A percentile compares a stretch with the other conserved stretches of the same genome.
Evolutionary conservation across 2,888 invertebrate genomes (phyloP).

Genomic region (Gnatocerus cornutus): DNA sequence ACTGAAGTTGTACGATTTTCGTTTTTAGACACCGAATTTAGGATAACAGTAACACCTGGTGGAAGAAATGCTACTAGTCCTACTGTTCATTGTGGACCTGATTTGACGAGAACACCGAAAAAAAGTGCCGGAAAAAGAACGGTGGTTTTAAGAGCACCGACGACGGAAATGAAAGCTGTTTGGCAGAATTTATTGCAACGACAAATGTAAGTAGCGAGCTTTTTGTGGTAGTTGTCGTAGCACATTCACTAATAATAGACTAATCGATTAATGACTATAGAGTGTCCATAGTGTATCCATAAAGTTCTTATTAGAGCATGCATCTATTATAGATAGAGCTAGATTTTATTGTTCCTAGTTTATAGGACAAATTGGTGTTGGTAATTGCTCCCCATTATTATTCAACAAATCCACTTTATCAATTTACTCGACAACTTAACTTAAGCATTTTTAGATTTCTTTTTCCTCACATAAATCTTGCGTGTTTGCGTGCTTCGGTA

Average conservation of each 20-base stretch:
- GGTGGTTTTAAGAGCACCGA: slow-evolving; percentile 85
- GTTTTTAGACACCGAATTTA: slow-evolving; percentile 86
- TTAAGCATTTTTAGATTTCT: too few relatives aligned
- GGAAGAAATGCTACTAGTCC: slow-evolving; percentile 80
- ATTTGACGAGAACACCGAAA: slow-evolving; percentile 76
- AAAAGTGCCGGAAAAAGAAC: slow-evolving; percentile 80
- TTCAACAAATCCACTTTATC: too few relatives aligned
- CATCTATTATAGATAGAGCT: too few relatives aligned
- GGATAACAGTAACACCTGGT: slow-evolving; percentile 82
- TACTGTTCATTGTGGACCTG: slow-evolving; percentile 82
- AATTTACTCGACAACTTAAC: too few relatives aligned
- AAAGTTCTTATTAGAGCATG: slow-evolving; percentile 48
- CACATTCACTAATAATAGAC: slow-evolving; percentile 40
- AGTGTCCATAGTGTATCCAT: slow-evolving; percentile 54
- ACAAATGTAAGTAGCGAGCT: slow-evolving; percentile 82
- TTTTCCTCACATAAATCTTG: not conserved
- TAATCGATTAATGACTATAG: slow-evolving; percentile 19
- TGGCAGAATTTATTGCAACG: slow-evolving; percentile 92
- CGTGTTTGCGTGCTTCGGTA: slow-evolving; percentile 5
- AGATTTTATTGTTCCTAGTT: not conserved
- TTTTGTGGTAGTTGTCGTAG: slow-evolving; percentile 15
- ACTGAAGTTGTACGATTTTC: slow-evolving; percentile 51
- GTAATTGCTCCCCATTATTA: too few relatives aligned
- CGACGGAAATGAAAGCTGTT: slow-evolving; percentile 88
- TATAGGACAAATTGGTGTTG: too few relatives aligned